phyloP scores from a whole-genome alignment of 2,113 vertebrate genomes.

The Chionomys nivalis region DNA sequence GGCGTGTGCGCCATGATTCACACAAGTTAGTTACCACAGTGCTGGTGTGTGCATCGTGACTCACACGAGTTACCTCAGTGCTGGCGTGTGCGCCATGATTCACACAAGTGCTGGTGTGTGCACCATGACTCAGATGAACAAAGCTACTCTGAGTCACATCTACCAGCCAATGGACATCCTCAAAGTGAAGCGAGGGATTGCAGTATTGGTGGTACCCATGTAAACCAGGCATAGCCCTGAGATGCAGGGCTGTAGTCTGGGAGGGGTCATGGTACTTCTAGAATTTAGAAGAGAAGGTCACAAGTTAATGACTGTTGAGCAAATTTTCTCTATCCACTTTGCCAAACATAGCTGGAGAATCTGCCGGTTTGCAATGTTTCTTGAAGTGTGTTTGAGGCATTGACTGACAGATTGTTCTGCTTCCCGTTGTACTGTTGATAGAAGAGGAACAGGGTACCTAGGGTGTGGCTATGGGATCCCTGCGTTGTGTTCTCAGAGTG shows the following conservation, averaged over 20 bases:
- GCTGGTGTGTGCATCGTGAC: too few species aligned
- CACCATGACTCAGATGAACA: not conserved
- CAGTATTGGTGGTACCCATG: not conserved
- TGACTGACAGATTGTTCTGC: not conserved
- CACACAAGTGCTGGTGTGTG: too few species aligned
- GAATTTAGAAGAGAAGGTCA: not conserved
- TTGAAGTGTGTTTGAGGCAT: not conserved
- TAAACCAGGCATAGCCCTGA: not conserved
- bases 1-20: not conserved
- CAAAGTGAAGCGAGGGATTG: not conserved
- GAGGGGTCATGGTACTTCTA: not conserved
- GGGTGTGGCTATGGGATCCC: not conserved
- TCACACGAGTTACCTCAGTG: not conserved
- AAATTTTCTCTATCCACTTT: not conserved
- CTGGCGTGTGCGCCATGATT: too few species aligned
- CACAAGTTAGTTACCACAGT: too few species aligned
- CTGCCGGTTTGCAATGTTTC: not conserved
- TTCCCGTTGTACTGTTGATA: too few species aligned
- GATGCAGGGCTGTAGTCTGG: not conserved
- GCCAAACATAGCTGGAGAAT: not conserved
- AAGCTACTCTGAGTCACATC: not conserved
- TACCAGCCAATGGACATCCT: not conserved
- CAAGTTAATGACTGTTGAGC: not conserved
- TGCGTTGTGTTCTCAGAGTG: not conserved
- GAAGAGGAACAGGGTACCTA: not conserved